A percentile compares a stretch with the other conserved stretches of the same genome.
Conservation (phyloP, 2,797 vertebrate species). For the Cichlasoma orientale region DNA sequence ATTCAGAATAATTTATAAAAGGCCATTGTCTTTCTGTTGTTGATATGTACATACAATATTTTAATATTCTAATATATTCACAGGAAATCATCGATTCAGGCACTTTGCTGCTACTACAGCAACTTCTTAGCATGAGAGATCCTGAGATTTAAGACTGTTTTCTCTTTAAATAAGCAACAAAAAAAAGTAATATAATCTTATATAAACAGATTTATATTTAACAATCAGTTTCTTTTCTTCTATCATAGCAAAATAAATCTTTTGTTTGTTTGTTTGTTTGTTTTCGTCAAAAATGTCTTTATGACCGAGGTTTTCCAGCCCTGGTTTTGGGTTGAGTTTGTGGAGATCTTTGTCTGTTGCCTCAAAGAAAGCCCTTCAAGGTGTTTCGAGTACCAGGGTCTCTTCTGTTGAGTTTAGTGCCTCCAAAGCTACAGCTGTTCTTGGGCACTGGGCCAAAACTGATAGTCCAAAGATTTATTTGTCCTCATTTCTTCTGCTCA, state of each 20-base stretch:
- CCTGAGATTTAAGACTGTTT: conserved; percentile 85
- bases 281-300: conserved; percentile 72
- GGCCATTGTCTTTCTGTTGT: conserved; percentile 71
- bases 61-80: conserved; percentile 85
- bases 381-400: conserved; percentile 49
- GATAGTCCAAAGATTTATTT: conserved; percentile 48
- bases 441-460: conserved; percentile 42
- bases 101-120: conserved; percentile 78
- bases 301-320: conserved; percentile 52
- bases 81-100: conserved; percentile 83
- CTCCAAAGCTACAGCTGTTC: conserved; percentile 53
- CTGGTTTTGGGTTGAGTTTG: conserved; percentile 46
- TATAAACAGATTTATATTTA: conserved; percentile 87
- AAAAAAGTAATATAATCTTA: conserved; percentile 85
- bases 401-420: conserved; percentile 64
- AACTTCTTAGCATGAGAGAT: conserved; percentile 78
- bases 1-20: conserved; percentile 86
- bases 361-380: conserved; percentile 44
- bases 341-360: conserved; percentile 54
- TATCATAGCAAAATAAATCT: conserved; percentile 87
- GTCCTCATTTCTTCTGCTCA: conserved; percentile 25
- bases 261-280: conserved; percentile 59
- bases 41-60: conserved; percentile 85
- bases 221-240: conserved; percentile 77
- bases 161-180: conserved; percentile 82